Base-by-base conservation (phyloP, 2,797 vertebrate species). In the Odontamblyopus rebecca region DNA sequence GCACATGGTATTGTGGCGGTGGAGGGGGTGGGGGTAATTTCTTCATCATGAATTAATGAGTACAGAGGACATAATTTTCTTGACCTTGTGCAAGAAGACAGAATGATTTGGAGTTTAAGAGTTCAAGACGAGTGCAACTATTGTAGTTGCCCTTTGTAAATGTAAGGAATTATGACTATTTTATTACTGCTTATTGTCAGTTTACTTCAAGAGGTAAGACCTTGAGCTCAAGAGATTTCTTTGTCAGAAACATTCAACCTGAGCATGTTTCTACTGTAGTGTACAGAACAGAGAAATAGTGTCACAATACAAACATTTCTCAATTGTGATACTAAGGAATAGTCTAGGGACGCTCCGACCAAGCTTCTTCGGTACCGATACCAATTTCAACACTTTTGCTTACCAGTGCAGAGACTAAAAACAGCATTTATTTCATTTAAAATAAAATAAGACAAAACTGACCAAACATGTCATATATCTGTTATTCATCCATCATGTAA, bases 1-100 rank as follows among this genome's bases (percentile, higher is more conserved):
- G 75, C 41, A 48, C 13, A 64, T 35, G 50, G 62, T 68, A 67
- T 4, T 63, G 65, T 38, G 2, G 35, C 35, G 48, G 3, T n/a
- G 41, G 26, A 32, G 30, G 1, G n/a, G 35, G 8, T 4, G 3
- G 30, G n/a, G n/a, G 61, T 41, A 41, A 41, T 66, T 50, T 66
- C 26, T 27, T 51, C 63, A 66, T 66, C 63, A 66, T 51, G 64
- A 50, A 29, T 66, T 66, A 66, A 66, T 66, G 44, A 51, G 64
- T 19, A 30, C 44, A 51, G 44, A 66, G 44, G 44, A 66, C 41
- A 50, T 29, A 0, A 50, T 48, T 65, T 65, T 29, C 41, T 44
- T 63, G 61, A 63, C 61, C 61, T 63, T 63, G 61, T 44, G 61
- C 8, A 1, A 23, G 35, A 12, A 65, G 23, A 64, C 62, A 48